Conservation (phyloP, 2,113 vertebrate genomes). For the Acrocephalus kingi region DNA sequence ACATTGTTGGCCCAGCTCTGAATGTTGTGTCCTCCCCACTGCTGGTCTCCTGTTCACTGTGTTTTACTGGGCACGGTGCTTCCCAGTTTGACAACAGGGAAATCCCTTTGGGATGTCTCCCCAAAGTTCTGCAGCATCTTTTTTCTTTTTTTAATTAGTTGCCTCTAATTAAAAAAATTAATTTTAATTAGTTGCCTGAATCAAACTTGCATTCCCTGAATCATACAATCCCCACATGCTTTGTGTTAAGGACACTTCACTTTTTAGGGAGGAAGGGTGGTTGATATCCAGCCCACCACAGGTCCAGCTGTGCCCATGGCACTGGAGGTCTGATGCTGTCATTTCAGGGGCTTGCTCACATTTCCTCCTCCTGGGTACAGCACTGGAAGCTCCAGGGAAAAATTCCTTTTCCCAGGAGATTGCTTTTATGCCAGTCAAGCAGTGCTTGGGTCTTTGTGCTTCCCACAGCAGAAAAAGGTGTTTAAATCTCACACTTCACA, state of each 20-base stretch:
- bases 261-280: background rate
- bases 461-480: background rate
- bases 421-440: background rate
- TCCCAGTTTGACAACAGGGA: background rate
- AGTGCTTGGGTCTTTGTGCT: background rate
- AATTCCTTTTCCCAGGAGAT: background rate
- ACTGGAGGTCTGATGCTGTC: accelerated
- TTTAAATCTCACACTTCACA: background rate
- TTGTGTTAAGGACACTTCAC: background rate
- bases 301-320: background rate
- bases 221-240: background rate
- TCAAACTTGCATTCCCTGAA: accelerated
- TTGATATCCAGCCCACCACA: background rate
- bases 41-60: background rate
- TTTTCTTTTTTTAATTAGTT: background rate
- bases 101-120: background rate
- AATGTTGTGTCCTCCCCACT: background rate
- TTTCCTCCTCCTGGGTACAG: background rate
- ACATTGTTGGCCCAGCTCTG: background rate
- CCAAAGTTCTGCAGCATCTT: background rate
- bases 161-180: background rate
- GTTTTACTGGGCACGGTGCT: background rate
- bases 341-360: background rate
- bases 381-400: background rate
- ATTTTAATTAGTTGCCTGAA: background rate